A percentile compares a stretch with the other conserved stretches of the same genome.
Conservation (phyloP, 1,140 invertebrate genomes). For the Drosophila fuyamai region DNA sequence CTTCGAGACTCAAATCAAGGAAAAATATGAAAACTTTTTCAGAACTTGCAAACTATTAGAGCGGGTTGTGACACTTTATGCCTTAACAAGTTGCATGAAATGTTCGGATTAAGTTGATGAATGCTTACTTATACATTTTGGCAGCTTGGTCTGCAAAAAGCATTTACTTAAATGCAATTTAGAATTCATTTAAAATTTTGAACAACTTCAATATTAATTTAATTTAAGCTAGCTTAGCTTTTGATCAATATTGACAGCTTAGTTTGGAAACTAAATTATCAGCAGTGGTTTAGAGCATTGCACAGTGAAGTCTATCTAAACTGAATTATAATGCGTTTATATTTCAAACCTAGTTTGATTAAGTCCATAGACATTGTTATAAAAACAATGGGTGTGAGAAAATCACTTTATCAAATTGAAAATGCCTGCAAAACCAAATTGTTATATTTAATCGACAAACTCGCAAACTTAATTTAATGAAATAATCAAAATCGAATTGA, state of each 20-base stretch:
- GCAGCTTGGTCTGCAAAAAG: background rate
- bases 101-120: conserved; percentile 11
- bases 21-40: conserved; percentile 3
- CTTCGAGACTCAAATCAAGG: background rate
- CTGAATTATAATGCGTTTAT: background rate
- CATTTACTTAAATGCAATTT: background rate
- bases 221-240: conserved; percentile 3
- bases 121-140: conserved; percentile 1
- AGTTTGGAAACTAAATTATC: background rate
- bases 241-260: background rate
- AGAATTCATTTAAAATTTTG: background rate
- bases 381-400: background rate
- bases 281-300: background rate
- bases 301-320: background rate
- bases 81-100: background rate
- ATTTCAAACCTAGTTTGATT: background rate
- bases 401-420: background rate
- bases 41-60: background rate
- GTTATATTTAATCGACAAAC: too few species aligned
- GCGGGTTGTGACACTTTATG: background rate
- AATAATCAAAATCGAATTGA: too few species aligned
- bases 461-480: too few species aligned
- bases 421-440: background rate
- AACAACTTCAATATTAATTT: background rate
- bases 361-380: background rate